phyloP scores from a whole-genome alignment of 2,888 invertebrate genomes.

The Xanthia togata region DNA sequence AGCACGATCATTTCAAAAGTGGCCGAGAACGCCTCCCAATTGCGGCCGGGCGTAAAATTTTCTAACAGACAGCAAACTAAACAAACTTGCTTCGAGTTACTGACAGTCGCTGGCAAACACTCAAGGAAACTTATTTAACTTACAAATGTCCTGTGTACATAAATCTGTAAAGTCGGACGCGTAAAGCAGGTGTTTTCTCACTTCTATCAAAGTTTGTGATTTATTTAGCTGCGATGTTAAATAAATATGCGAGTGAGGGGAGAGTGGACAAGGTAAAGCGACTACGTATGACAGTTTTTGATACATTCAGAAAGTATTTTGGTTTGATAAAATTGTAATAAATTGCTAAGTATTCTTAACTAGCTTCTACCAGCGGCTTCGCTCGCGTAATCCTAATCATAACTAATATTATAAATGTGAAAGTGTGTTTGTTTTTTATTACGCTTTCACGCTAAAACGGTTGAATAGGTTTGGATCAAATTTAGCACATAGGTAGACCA shows the following conservation, averaged over 20 bases:
- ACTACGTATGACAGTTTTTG: not conserved
- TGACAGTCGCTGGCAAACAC: constrained; percentile 62
- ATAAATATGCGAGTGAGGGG: constrained; percentile 16
- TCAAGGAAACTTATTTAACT: constrained; percentile 68
- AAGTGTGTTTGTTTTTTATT: no score
- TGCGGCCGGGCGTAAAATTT: constrained; percentile 73
- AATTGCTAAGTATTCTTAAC: not conserved
- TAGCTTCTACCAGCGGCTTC: no score
- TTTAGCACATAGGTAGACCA: no score
- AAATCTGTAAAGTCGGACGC: constrained; percentile 58
- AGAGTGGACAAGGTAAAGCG: not conserved
- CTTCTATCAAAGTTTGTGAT: constrained; percentile 61
- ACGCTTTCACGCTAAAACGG: no score
- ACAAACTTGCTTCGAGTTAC: constrained; percentile 71
- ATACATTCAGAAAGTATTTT: not conserved
- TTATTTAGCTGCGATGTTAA: constrained; percentile 48
- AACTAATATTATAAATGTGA: no score
- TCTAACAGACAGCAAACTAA: constrained; percentile 70
- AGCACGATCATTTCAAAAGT: constrained; percentile 61
- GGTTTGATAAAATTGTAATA: not conserved
- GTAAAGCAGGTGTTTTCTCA: constrained; percentile 61
- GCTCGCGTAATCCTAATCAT: no score
- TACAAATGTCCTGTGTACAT: constrained; percentile 65
- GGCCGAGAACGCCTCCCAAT: constrained; percentile 22
- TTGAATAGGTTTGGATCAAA: no score